Evolutionary conservation across 2,888 invertebrate genomes (phyloP).

Genomic region (Ctenicera cuprea): DNA sequence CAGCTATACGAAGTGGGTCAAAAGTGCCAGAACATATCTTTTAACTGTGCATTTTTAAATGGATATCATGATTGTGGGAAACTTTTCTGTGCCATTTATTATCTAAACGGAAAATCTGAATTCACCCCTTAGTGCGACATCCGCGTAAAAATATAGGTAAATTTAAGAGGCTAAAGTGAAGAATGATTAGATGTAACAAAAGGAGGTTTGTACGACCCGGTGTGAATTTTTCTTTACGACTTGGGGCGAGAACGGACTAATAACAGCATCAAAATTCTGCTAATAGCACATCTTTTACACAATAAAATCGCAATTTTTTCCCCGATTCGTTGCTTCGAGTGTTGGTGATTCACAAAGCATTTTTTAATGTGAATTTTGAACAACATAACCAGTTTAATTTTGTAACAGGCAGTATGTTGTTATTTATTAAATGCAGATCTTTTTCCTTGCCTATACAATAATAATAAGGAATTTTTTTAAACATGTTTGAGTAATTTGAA

Average conservation of each 20-base stretch:
- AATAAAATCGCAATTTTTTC: slow-evolving; percentile 13
- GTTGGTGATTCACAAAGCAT: background rate
- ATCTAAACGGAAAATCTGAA: slow-evolving; percentile 23
- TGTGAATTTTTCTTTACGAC: slow-evolving; percentile 24
- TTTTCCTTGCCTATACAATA: no score
- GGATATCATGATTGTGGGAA: background rate
- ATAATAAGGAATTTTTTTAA: no score
- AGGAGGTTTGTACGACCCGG: slow-evolving; percentile 20
- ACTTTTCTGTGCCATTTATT: slow-evolving; percentile 28
- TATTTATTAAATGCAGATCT: no score
- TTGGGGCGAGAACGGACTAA: slow-evolving; percentile 5
- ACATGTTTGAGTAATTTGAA: no score
- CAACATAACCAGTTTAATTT: no score
- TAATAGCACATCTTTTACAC: slow-evolving; percentile 31
- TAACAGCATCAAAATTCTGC: slow-evolving; percentile 29
- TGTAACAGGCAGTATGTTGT: no score
- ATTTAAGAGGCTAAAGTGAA: slow-evolving; percentile 29
- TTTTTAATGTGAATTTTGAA: no score
- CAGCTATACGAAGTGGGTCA: slow-evolving; percentile 7
- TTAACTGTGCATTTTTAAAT: background rate
- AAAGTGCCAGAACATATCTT: background rate
- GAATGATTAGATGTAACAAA: slow-evolving; percentile 34
- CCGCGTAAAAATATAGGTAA: slow-evolving; percentile 32
- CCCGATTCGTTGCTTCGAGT: background rate
- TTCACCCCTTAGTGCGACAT: slow-evolving; percentile 24